Evolutionary conservation across 1,140 invertebrate genomes (phyloP), one percentile per base, ranked within the genome.

Genomic region (Drosophila mayri): DNA sequence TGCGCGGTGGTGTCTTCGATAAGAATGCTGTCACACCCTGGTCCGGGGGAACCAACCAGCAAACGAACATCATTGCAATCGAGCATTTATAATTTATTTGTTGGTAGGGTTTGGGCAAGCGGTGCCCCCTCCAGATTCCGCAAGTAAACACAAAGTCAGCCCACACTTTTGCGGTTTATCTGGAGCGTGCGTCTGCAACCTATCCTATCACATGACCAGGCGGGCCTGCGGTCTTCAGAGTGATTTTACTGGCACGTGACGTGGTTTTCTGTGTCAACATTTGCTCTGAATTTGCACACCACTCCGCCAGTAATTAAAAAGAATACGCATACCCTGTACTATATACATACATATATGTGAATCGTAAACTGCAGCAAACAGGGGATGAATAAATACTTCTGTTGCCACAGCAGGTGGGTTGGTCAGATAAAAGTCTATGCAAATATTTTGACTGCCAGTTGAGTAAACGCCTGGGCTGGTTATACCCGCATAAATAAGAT

Each of bases 161-260:
- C 28, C 44, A 37, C 38, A 41, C 43, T 25, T 49, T 59, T 78
- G 82, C 65, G 82, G 82, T 86, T 79, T 81, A 84, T 88, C 61
- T 87, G 44, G 25, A 47, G 54, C 18, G 55, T 79, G 82, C 70
- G 82, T 86, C 79, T 73, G 52, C 59, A 22, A 30, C 60, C 63
- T 44, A 79, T 67, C 80, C 76, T 62, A 84, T 87, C 84, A 87
- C 84, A 88, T 88, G 84, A 90, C 80, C 60, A 3, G 32, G 14
- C 32, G 20, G 38, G 54, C 46, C 55, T 74, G 74, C 75, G 65
- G 75, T 88, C 54, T 62, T 43, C 47, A 37, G 67, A 62, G 38
- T 58, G 76, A 80, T 63, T 81, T 73, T 81, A 68, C 47, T 64
- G 62, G 85, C 84, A 88, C 84, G 84, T 90, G 84, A 88, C 85